phyloP scores from a whole-genome alignment of 2,797 vertebrate species.

The Mionectes olivaceus region DNA sequence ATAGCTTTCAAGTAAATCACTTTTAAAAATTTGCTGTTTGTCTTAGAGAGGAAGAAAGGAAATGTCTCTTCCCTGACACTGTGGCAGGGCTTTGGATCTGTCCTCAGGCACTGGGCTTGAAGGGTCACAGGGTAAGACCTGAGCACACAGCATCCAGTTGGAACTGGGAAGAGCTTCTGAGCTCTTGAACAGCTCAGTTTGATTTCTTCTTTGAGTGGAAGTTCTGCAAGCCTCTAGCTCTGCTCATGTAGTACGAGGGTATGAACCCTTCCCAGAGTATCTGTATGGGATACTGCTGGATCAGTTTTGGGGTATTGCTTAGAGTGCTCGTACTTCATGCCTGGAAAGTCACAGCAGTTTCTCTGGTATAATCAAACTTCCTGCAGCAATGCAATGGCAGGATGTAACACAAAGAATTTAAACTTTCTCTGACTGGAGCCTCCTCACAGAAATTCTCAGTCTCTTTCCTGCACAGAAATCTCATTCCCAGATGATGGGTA shows the following conservation, averaged over 20 bases:
- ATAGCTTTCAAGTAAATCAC: conserved; percentile 42
- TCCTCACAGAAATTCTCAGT: not conserved
- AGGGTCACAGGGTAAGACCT: not conserved
- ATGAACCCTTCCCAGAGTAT: not conserved
- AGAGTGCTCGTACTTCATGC: rapidly evolving
- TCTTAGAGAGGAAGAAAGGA: not conserved
- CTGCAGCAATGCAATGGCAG: not conserved
- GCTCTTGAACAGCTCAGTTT: not conserved
- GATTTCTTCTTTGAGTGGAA: not conserved
- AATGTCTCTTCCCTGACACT: not conserved
- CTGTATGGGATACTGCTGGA: not conserved
- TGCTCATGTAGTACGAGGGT: not conserved
- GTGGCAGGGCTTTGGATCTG: not conserved
- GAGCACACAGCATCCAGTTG: not conserved
- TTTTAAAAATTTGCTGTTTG: conserved; percentile 32
- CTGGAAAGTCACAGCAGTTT: not conserved
- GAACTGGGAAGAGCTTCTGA: not conserved
- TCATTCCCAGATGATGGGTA: not conserved
- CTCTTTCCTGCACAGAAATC: not conserved
- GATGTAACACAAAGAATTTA: not conserved
- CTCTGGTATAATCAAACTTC: not conserved
- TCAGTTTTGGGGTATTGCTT: not conserved
- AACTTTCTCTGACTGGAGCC: not conserved
- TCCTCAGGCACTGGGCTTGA: not conserved
- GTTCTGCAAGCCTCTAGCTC: not conserved